These are phyloP conservation scores for Drosophila nasuta DNA, from an alignment of 1,140 invertebrate genomes.

Conservation along the genomic window DNA sequence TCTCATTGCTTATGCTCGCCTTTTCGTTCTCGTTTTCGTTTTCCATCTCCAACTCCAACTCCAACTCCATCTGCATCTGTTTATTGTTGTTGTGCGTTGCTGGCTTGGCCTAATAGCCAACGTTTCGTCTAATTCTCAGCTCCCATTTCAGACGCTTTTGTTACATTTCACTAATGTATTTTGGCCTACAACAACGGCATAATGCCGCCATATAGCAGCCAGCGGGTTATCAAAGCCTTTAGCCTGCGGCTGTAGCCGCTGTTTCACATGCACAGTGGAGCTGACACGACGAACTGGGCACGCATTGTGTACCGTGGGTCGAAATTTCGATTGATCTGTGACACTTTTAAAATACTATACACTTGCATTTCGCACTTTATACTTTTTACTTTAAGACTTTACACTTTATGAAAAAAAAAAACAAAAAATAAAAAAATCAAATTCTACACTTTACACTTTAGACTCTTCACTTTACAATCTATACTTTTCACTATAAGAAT, in stretches of 20 bases:
- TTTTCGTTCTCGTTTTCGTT: background rate
- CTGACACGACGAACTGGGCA: no score
- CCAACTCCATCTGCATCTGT: background rate
- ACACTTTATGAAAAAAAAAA: no score
- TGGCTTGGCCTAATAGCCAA: constrained; percentile 47
- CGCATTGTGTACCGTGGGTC: no score
- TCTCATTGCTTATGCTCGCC: constrained; percentile 3
- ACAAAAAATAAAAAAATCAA: no score
- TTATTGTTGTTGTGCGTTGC: background rate
- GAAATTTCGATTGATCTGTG: no score
- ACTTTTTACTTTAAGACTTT: no score
- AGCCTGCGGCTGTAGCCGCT: background rate
- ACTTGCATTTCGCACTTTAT: no score
- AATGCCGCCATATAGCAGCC: constrained; percentile 48
- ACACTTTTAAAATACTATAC: no score
- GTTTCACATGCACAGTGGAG: constrained; percentile 26
- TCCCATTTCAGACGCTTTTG: constrained; percentile 40
- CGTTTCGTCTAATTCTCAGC: constrained; percentile 46
- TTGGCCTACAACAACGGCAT: constrained; percentile 33
- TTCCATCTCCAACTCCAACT: background rate
- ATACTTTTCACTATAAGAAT: no score
- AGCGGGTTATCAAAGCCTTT: constrained; percentile 40
- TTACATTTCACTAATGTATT: constrained; percentile 53
- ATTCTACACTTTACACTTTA: no score
- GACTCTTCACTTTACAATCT: no score